These are phyloP conservation scores for Formica selysi DNA, from an alignment of 1,140 invertebrate species.

Conservation along the genomic window DNA sequence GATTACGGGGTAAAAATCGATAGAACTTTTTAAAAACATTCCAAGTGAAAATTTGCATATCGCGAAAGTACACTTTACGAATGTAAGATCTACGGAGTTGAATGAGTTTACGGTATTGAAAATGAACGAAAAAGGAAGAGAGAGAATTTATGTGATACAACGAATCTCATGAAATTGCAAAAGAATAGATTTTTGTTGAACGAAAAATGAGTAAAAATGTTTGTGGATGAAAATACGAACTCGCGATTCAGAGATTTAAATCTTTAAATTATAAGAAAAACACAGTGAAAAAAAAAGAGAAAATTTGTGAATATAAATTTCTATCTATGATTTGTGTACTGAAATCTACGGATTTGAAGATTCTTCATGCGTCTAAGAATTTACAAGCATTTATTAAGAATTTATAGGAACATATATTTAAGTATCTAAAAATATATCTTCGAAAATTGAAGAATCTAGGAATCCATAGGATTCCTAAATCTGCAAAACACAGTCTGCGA, in stretches of 20 bases:
- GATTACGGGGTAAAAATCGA: slow-evolving; percentile 39
- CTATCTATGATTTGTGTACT: too few relatives aligned
- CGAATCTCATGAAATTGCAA: slow-evolving; percentile 14
- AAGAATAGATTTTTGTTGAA: not conserved
- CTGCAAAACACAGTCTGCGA: not conserved
- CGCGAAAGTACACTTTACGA: slow-evolving; percentile 7
- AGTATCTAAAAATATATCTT: not conserved
- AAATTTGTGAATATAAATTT: not conserved
- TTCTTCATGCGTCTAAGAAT: not conserved
- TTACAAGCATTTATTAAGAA: not conserved
- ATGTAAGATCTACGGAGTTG: not conserved
- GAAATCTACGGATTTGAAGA: not conserved
- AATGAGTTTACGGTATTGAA: slow-evolving; percentile 41
- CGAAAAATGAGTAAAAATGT: not conserved
- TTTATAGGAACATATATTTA: not conserved
- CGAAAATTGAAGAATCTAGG: not conserved
- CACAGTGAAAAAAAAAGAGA: not conserved
- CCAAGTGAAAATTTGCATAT: slow-evolving; percentile 40
- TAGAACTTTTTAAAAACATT: slow-evolving; percentile 31
- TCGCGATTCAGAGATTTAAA: not conserved
- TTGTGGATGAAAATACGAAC: not conserved
- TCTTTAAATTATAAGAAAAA: not conserved
- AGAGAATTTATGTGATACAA: not conserved
- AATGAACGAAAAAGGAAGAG: slow-evolving; percentile 10
- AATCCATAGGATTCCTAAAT: not conserved